Evolutionary conservation across 2,888 invertebrate genomes (phyloP), one percentile per base, ranked within the genome.

Genomic region (Carcina quercana): DNA sequence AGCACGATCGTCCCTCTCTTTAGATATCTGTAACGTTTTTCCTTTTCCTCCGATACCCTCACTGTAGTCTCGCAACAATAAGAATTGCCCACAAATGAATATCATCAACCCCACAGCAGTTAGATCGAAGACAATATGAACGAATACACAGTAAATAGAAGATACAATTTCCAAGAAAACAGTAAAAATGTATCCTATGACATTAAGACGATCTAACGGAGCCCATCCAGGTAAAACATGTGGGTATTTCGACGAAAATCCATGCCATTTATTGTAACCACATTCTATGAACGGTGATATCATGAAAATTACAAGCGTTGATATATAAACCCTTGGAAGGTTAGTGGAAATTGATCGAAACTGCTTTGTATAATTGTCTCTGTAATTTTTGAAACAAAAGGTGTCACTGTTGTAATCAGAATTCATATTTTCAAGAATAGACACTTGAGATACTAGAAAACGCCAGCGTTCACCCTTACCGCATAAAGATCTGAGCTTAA

Each of bases 211-310:
- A 21, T 70, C 72, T 1, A 72, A 37, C 0, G 67, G 70, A 4
- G 54, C 34, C 75, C 74, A 78, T 8, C 50, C 47, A 0, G 73
- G 75, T 8, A 80, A 41, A 25, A 79, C 61, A 30, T 78, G 79
- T 0, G 73, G 74, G 32, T 55, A 58, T 0, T 17, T 36, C 3
- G 32, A 32, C 3, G 29, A 39, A n/a, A 37, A 35, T 2, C 45
- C 57, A 2, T 46, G 41, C 1, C 50, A 15, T 13, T 37, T 42
- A 13, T 46, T 38, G 2, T 67, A 31, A 1, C 37, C 45, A 31
- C 59, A 53, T 39, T 78, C 73, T n/a, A 59, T 38, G 39, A 74
- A 76, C 1, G 79, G 76, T 1, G 73, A 60, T 1, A 58, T 8
- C 8, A 71, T 53, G 25, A 58, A 75, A 3, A 76, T 50, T 0